Evolutionary conservation across 2,888 invertebrate species (phyloP).

Genomic region (Acronicta alni): DNA sequence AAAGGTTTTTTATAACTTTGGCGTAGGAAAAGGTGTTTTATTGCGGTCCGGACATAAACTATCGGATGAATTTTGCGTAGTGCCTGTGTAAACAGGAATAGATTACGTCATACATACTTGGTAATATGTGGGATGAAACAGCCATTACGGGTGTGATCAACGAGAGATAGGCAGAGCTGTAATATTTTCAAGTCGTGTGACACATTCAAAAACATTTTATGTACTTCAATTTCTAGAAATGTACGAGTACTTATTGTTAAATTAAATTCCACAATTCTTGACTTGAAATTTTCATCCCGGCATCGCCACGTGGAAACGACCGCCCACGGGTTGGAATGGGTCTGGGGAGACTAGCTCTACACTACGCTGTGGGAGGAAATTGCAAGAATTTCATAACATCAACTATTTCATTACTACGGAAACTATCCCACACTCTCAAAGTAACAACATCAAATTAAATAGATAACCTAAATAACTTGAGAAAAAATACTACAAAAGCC

Average conservation of each 20-base stretch:
- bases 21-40: conserved; percentile 34
- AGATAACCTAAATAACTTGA: background rate
- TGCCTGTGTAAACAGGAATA: conserved; percentile 10
- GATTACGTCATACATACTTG: conserved; percentile 8
- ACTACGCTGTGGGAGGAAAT: background rate
- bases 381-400: conserved; percentile 14
- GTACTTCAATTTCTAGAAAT: conserved; percentile 19
- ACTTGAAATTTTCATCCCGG: conserved; percentile 15
- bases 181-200: conserved; percentile 15
- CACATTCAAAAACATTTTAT: conserved; percentile 8
- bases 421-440: conserved; percentile 20
- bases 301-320: conserved; percentile 3
- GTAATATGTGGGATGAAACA: conserved; percentile 14
- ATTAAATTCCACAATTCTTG: conserved; percentile 14
- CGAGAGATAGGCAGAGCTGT: background rate
- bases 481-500: background rate
- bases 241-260: conserved; percentile 20
- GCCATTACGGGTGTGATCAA: conserved; percentile 1
- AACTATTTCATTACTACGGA: conserved; percentile 15
- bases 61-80: conserved; percentile 32
- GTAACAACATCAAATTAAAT: conserved; percentile 9
- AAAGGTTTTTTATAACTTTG: conserved; percentile 26
- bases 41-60: conserved; percentile 31
- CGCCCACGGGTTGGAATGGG: background rate
- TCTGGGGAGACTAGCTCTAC: background rate